A percentile compares a stretch with the other conserved stretches of the same genome.
phyloP scores from a whole-genome alignment of 2,113 vertebrate genomes.

The Trachemys scripta region DNA sequence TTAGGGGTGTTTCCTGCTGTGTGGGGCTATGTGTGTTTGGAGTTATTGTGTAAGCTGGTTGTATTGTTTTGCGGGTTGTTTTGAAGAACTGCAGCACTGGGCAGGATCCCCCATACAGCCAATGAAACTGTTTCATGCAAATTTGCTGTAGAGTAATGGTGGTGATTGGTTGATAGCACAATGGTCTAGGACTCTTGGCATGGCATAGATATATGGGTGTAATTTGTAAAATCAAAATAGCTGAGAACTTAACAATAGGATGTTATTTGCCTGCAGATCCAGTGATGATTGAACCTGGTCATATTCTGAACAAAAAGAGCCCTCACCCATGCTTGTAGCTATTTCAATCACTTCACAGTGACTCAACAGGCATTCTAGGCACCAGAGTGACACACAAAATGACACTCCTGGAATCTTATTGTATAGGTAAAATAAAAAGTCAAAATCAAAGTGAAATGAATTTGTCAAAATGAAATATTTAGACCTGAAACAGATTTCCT shows the following conservation, averaged over 20 bases:
- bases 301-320: neutral
- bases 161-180: neutral
- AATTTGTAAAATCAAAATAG: neutral
- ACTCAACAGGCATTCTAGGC: neutral
- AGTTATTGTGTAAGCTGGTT: neutral
- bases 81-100: neutral
- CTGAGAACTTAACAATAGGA: neutral
- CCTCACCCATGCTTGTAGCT: neutral
- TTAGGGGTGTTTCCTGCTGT: neutral
- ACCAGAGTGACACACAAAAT: neutral
- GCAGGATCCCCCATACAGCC: neutral
- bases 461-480: neutral
- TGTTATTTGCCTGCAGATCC: neutral
- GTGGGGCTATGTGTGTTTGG: neutral
- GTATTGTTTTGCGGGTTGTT: neutral
- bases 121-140: neutral
- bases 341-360: neutral
- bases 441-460: neutral
- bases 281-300: neutral
- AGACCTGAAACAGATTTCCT: neutral
- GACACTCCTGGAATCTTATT: neutral
- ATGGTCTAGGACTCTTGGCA: neutral
- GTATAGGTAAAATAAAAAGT: neutral
- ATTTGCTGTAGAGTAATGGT: neutral
- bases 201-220: neutral